A percentile compares a stretch with the other conserved stretches of the same genome.
Conservation (phyloP, 2,888 invertebrate species). For the Lingula anatina region DNA sequence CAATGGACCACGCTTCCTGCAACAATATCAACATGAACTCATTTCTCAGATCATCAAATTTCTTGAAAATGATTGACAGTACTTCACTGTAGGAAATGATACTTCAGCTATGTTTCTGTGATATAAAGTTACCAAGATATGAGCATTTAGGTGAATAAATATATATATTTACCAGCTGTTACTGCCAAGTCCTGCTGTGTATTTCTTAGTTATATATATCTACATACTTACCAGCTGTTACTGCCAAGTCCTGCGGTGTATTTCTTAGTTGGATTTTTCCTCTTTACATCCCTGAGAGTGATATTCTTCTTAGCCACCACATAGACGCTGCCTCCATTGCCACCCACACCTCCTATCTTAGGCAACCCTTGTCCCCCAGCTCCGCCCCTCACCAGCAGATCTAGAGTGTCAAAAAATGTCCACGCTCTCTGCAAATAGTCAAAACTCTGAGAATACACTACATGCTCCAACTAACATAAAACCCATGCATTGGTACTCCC, state of each 20-base stretch:
- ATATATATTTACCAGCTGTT: constrained; percentile 60
- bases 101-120: too few species aligned
- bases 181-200: constrained; percentile 67
- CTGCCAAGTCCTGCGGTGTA: constrained; percentile 67
- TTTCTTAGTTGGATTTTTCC: constrained; percentile 58
- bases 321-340: constrained; percentile 82
- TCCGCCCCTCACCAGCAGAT: constrained; percentile 76
- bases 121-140: too few species aligned
- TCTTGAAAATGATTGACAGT: too few species aligned
- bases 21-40: constrained; percentile 62
- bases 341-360: constrained; percentile 81
- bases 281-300: constrained; percentile 44
- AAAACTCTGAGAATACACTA: too few species aligned
- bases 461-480: too few species aligned
- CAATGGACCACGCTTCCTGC: constrained; percentile 26
- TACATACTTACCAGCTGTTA: constrained; percentile 61
- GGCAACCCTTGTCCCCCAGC: constrained; percentile 73
- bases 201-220: constrained; percentile 51
- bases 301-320: constrained; percentile 52
- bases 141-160: too few species aligned
- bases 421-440: too few species aligned
- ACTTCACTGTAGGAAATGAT: too few species aligned
- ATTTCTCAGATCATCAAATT: constrained; percentile 52
- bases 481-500: too few species aligned
- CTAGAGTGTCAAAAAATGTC: constrained; percentile 77